Base-by-base conservation (phyloP, 2,113 vertebrate species). In the Uropsilus gracilis region DNA sequence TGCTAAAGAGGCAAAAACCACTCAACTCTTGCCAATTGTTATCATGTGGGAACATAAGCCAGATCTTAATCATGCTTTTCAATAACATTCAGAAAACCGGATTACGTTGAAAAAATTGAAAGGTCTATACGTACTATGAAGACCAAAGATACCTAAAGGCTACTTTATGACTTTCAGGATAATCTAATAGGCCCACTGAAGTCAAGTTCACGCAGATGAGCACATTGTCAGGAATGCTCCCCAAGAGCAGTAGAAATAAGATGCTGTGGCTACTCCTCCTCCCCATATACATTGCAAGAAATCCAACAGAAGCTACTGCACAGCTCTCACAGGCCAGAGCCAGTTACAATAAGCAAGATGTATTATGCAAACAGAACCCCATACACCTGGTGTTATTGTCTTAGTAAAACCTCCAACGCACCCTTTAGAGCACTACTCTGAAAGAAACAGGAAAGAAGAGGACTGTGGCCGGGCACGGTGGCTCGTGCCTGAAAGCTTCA, bases 311-410 rank as follows among this genome's bases (percentile, higher is more conserved):
- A 91, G 88, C 55, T 95, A 91, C 83, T 68, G 44, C 66, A 94
- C 28, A 93, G 89, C 26, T 81, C 53, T 89, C 82, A 55, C 12
- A 4, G 85, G 71, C 30, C 87, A 34, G 44, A 24, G 91, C 76
- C n/a, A 3, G 96, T 34, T 80, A 95, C 55, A 93, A 94, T 71
- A 96, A 95, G 75, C 87, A 97, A 97, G 93, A 93, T 69, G 77
- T 10, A 96, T 82, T 90, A 95, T 78, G 72, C 91, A 96, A 95
- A 95, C 72, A 90, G 88, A 97, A 84, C 26, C 48, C 89, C 44
- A 32, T 75, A 97, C 72, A 95, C 91, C 76, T 95, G 89, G 89
- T 82, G 50, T 89, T 96, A 91, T 2, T 86, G 32, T 95, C 94
- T 94, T 94, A 28, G 94, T 88, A 95, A 86, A 95, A 77, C 81